Conservation (phyloP, 2,888 invertebrate species). For the Xanthostigma xanthostigma region DNA sequence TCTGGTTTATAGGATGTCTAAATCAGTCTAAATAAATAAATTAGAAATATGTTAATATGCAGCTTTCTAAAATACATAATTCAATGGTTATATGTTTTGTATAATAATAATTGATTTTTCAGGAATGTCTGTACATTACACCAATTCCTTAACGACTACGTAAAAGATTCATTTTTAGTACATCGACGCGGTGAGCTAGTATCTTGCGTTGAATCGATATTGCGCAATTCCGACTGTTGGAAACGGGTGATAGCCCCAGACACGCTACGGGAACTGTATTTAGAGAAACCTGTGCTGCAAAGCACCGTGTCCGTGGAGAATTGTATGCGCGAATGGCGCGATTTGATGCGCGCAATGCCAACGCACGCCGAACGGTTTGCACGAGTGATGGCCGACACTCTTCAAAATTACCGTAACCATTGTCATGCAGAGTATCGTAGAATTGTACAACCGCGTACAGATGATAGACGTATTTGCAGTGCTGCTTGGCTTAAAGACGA, state of each 20-base stretch:
- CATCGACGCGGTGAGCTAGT: slow-evolving; percentile 51
- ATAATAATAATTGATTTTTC: slow-evolving; percentile 11
- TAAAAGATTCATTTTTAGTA: slow-evolving; percentile 72
- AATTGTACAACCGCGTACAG: slow-evolving; percentile 62
- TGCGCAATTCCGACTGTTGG: slow-evolving; percentile 67
- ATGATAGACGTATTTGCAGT: slow-evolving; percentile 65
- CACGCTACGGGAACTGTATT: slow-evolving; percentile 42
- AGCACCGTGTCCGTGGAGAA: slow-evolving; percentile 58
- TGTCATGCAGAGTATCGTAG: slow-evolving; percentile 59
- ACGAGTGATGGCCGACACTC: slow-evolving; percentile 51
- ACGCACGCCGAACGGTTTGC: slow-evolving; percentile 61
- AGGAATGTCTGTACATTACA: slow-evolving; percentile 61
- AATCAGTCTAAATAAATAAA: too few species aligned
- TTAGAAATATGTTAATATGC: too few species aligned
- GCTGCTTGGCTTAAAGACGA: slow-evolving; percentile 88
- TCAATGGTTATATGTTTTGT: not conserved
- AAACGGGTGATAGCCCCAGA: slow-evolving; percentile 56
- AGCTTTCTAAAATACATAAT: too few species aligned
- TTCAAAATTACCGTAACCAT: slow-evolving; percentile 58
- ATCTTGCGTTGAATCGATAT: slow-evolving; percentile 51
- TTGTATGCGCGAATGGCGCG: slow-evolving; percentile 47
- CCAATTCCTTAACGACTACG: slow-evolving; percentile 73
- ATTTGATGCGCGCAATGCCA: slow-evolving; percentile 54
- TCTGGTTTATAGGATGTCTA: too few species aligned
- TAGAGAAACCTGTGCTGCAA: slow-evolving; percentile 51